Conservation (phyloP, 2,113 vertebrate species). For the Indri indri region DNA sequence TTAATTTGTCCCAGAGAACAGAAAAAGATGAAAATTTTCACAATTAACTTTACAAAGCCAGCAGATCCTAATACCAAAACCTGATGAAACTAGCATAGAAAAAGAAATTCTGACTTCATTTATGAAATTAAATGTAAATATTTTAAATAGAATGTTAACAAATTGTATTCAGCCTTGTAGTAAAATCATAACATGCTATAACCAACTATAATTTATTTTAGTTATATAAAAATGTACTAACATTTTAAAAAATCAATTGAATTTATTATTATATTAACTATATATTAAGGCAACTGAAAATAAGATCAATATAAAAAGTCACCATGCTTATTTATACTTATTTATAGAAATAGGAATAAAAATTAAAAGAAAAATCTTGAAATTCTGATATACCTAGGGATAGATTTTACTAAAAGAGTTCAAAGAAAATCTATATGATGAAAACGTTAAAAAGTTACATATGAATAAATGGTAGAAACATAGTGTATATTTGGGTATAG, state of each 20-base stretch:
- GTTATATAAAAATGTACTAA: not conserved
- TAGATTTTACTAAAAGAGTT: not conserved
- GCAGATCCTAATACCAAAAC: not conserved
- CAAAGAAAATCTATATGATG: not conserved
- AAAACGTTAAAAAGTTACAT: not conserved
- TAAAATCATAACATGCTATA: not conserved
- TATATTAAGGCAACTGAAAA: not conserved
- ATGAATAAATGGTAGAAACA: not conserved
- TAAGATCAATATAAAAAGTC: not conserved
- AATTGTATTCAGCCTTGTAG: not conserved
- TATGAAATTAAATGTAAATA: slow-evolving; percentile 20
- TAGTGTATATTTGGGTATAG: not conserved
- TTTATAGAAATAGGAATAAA: not conserved
- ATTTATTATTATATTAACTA: not conserved
- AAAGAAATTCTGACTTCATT: not conserved
- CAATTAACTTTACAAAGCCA: not conserved
- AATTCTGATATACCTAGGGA: not conserved
- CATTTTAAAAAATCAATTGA: not conserved
- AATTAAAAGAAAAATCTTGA: not conserved
- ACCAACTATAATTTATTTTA: not conserved
- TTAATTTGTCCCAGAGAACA: not conserved
- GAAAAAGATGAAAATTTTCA: not conserved
- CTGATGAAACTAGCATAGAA: not conserved
- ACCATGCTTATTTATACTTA: not conserved
- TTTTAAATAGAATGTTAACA: slow-evolving; percentile 24